Evolutionary conservation across 2,113 vertebrate species (phyloP).

Genomic region (Ceratotherium simum): DNA sequence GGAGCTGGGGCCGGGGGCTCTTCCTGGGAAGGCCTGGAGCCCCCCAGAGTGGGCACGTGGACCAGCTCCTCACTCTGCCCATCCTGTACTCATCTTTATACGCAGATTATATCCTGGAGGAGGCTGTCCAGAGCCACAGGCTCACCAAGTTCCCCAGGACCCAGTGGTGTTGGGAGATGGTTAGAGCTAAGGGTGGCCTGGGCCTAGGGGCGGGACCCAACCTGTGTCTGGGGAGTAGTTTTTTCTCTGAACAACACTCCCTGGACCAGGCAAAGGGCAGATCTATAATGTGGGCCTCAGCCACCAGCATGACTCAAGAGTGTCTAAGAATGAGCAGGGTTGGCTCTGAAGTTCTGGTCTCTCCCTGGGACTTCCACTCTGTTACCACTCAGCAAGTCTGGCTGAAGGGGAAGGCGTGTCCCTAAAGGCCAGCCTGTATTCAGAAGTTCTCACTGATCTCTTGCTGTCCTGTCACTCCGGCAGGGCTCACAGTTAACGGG

Average conservation of each 20-base stretch:
- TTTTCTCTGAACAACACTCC: background rate
- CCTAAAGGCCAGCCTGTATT: background rate
- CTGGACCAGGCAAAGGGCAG: background rate
- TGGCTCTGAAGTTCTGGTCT: background rate
- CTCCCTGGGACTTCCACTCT: background rate
- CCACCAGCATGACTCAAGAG: background rate
- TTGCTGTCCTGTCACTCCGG: background rate
- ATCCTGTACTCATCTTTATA: background rate
- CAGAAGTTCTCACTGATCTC: background rate
- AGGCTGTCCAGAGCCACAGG: background rate
- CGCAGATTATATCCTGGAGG: background rate
- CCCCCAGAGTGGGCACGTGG: background rate
- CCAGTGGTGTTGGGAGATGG: background rate
- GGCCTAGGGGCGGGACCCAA: background rate
- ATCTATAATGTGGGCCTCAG: background rate
- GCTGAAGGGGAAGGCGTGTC: background rate
- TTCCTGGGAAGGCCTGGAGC: background rate
- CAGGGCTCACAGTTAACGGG: conserved; percentile 95
- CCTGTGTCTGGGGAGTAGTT: background rate
- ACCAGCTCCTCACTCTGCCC: background rate
- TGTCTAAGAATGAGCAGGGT: background rate
- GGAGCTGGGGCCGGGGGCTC: background rate
- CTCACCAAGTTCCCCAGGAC: background rate
- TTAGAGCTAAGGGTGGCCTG: background rate
- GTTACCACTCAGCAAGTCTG: background rate